phyloP scores from a whole-genome alignment of 2,797 vertebrate species.

The Pseudotriccus pelzelni region DNA sequence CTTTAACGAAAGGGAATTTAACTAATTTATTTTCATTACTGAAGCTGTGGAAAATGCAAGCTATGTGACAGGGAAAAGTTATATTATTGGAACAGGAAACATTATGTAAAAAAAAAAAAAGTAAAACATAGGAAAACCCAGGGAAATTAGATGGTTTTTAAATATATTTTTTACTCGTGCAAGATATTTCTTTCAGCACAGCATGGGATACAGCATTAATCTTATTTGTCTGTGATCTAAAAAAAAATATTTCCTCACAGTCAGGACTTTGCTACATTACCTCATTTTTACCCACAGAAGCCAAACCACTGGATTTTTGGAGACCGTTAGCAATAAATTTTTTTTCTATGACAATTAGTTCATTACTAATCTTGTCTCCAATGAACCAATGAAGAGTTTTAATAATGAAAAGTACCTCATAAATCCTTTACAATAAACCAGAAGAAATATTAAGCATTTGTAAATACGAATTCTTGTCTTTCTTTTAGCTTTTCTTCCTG shows the following conservation, averaged over 20 bases:
- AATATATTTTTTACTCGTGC: background rate
- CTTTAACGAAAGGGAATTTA: background rate
- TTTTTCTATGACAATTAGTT: constrained; percentile 3
- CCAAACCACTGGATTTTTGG: constrained; percentile 12
- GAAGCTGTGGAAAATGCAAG: constrained; percentile 1
- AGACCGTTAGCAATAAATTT: background rate
- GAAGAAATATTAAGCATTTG: background rate
- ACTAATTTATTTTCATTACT: constrained; percentile 1
- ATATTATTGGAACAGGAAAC: background rate
- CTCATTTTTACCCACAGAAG: constrained; percentile 42
- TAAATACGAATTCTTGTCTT: background rate
- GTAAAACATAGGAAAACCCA: background rate
- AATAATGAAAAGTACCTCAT: constrained; percentile 27
- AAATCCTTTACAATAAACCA: background rate
- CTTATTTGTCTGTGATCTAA: background rate
- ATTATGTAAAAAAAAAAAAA: background rate
- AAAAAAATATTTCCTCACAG: background rate
- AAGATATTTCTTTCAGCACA: constrained; percentile 1
- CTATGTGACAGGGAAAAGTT: background rate
- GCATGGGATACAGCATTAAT: background rate
- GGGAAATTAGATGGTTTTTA: background rate
- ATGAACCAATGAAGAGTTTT: constrained; percentile 10
- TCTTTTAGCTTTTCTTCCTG: background rate
- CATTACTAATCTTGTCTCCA: constrained; percentile 17
- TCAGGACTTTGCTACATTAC: constrained; percentile 9